Conservation (phyloP, 2,113 vertebrate genomes). For the Crypturellus undulatus region DNA sequence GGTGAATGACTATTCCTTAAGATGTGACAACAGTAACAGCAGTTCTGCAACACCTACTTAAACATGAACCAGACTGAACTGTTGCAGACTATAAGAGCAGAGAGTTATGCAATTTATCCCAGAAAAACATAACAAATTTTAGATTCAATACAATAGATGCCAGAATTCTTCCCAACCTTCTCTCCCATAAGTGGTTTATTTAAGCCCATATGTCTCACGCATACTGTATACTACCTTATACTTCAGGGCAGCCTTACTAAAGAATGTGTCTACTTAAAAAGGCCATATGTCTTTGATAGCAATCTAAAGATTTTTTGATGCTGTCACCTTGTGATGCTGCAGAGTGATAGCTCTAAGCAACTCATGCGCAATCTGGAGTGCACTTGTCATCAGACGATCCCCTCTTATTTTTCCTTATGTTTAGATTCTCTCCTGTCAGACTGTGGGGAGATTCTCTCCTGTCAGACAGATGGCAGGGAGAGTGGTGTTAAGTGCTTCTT, state of each 20-base stretch:
- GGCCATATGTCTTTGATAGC: constrained; percentile 4
- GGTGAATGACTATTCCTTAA: neutral
- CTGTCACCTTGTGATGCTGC: neutral
- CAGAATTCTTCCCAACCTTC: neutral
- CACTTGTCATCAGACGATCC: neutral
- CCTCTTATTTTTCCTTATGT: neutral
- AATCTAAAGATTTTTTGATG: constrained; percentile 2
- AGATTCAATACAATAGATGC: neutral
- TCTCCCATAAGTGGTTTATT: neutral
- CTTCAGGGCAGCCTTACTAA: neutral
- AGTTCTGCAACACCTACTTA: neutral
- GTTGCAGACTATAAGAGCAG: neutral
- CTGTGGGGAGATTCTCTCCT: neutral
- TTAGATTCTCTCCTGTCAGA: neutral
- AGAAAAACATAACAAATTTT: neutral
- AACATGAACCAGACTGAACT: neutral
- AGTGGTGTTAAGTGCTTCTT: neutral
- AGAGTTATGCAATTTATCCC: neutral
- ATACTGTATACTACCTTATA: neutral
- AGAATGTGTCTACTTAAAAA: neutral
- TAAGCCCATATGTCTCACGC: neutral
- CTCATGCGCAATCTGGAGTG: neutral
- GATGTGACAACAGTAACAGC: neutral
- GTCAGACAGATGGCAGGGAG: neutral
- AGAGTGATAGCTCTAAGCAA: neutral